Conservation (phyloP, 2,888 invertebrate genomes). For the Liodrosophila aerea region DNA sequence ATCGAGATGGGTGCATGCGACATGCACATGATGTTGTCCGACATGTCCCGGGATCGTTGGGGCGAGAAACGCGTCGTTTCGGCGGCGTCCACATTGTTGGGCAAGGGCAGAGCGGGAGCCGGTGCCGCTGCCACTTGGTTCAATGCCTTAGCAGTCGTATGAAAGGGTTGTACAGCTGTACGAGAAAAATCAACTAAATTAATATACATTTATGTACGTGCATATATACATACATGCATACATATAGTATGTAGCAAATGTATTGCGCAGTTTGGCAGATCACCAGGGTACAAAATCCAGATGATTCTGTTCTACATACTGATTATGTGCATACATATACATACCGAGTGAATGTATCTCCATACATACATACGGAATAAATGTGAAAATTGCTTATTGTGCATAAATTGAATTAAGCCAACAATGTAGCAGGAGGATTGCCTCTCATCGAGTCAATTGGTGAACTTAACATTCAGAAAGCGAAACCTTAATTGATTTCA, state of each 20-base stretch:
- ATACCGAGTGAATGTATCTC: not conserved
- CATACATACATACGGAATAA: not conserved
- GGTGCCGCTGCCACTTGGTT: slow-evolving; percentile 84
- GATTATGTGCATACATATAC: not conserved
- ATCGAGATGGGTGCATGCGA: slow-evolving; percentile 80
- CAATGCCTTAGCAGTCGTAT: slow-evolving; percentile 73
- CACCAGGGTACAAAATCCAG: not conserved
- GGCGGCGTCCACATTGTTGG: slow-evolving; percentile 86
- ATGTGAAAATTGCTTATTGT: slow-evolving; percentile 12
- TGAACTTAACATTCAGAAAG: not conserved
- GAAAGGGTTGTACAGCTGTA: slow-evolving; percentile 47
- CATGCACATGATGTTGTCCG: slow-evolving; percentile 85
- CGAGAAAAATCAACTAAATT: too few species aligned
- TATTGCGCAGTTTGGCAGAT: slow-evolving; percentile 52
- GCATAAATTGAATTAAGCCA: slow-evolving; percentile 44
- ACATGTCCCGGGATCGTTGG: slow-evolving; percentile 86
- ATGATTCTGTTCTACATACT: slow-evolving; percentile 22
- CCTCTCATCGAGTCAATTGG: slow-evolving; percentile 11
- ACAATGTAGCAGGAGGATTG: not conserved
- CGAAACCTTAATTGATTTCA: slow-evolving; percentile 45
- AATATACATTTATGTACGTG: too few species aligned
- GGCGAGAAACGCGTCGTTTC: slow-evolving; percentile 87
- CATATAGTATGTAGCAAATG: slow-evolving; percentile 1
- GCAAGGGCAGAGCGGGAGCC: slow-evolving; percentile 84
- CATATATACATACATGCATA: not conserved